Base-by-base conservation (phyloP, 2,888 invertebrate genomes). In the Pegoplata infirma region DNA sequence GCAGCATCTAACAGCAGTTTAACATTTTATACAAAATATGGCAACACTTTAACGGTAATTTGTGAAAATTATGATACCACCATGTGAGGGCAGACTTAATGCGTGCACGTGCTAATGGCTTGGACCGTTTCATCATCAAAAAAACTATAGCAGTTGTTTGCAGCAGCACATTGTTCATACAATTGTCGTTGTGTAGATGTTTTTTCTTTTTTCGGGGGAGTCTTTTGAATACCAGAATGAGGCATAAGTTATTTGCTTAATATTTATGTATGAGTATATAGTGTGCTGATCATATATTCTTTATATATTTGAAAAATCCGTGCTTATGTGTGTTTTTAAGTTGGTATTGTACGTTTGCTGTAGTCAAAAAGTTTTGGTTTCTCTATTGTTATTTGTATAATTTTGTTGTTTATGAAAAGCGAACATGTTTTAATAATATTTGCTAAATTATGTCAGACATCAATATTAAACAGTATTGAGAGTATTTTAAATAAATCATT, bases 101-200 rank as follows among this genome's bases (percentile, higher is more conserved):
- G 87, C 85, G 85, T 88, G 88, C 89, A 89, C 89, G 89, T 89
- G 89, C 86, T 89, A 89, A 89, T 88, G 86, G 87, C 83, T 80
- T 77, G 81, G 79, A 82, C 81, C 83, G 79, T 82, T 82, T 75
- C 80, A 80, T 82, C 82, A 77, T 75, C 36, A 32, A 23, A 44
- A n/a, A n/a, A 66, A 49, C 36, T 63, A 51, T n/a, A n/a, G n/a
- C 19, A 44, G 2, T n/a, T n/a, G 5, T n/a, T n/a, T 12, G 10
- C n/a, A 61, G 21, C 28, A 28, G n/a, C 14, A 40, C 25, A 68
- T 47, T 75, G 55, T 40, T 63, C 28, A 49, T 49, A 47, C 46
- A 55, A 51, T 40, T 66, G 28, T 58, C 23, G 44, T 59, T 19
- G 23, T 44, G 6, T 56, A 10, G 0, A 14, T 5, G n/a, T 51